Conservation (phyloP, 2,888 invertebrate species). For the Alentia gelatinosa region DNA sequence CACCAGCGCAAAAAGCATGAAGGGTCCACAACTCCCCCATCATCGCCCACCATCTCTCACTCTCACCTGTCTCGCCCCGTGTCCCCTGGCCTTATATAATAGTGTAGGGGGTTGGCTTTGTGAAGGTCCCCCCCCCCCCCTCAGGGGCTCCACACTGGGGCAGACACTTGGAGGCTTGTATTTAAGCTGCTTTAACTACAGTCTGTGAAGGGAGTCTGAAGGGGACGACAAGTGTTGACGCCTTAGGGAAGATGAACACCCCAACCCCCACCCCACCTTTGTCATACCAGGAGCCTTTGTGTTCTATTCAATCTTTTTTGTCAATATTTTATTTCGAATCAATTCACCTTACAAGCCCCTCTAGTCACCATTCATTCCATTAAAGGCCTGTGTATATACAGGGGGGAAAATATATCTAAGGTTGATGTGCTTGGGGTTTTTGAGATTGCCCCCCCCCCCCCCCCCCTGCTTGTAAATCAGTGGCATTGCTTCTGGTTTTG, state of each 20-base stretch:
- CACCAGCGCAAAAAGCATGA: background rate
- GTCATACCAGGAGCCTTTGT: background rate
- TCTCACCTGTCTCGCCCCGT: background rate
- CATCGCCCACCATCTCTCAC: background rate
- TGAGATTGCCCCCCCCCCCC: no score
- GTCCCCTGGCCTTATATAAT: background rate
- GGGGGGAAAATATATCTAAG: no score
- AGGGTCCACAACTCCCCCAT: background rate
- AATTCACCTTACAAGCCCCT: no score
- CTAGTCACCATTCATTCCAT: no score
- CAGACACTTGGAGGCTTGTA: background rate
- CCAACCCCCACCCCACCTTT: background rate
- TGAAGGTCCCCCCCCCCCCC: background rate
- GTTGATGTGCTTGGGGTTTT: no score
- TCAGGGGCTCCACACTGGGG: background rate
- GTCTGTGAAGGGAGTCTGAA: background rate
- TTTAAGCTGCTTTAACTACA: constrained; percentile 15
- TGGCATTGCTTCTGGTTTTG: no score
- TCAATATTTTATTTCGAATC: no score
- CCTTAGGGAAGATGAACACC: background rate
- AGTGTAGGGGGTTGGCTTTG: background rate
- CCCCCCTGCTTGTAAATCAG: no score
- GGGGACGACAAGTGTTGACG: constrained; percentile 1
- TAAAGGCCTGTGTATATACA: no score
- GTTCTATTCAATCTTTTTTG: background rate